Evolutionary conservation across 2,113 vertebrate genomes (phyloP), one percentile per base, ranked within the genome.

Genomic region (Ctenodactylus gundi): DNA sequence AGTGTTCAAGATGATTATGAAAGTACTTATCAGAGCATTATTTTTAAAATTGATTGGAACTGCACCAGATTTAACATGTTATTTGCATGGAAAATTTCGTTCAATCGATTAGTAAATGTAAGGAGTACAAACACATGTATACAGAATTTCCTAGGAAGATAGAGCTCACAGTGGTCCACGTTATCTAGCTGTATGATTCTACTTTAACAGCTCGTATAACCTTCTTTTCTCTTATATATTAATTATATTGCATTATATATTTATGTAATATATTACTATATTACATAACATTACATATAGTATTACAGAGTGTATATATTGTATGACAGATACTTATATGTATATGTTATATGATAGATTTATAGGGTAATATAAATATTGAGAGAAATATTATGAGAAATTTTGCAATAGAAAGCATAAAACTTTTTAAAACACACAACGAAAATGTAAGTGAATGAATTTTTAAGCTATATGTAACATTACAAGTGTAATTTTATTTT

Each of bases 101-200:
- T 65, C 34, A 13, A 0, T 67, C 81, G 29, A 6, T 6, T 80
- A 44, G 25, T 36, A 46, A 91, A 39, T 36, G 11, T 36, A n/a
- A 34, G 5, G 17, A 58, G 18, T 1, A 11, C 36, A 44, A 41
- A 0, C 1, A 41, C 10, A 44, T 9, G n/a, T n/a, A n/a, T n/a
- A n/a, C n/a, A n/a, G n/a, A n/a, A n/a, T n/a, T n/a, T n/a, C n/a
- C n/a, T n/a, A n/a, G n/a, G n/a, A n/a, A n/a, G n/a, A n/a, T n/a
- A n/a, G n/a, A n/a, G n/a, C n/a, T n/a, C n/a, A n/a, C n/a, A n/a
- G n/a, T n/a, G n/a, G n/a, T n/a, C n/a, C n/a, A n/a, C n/a, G n/a
- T n/a, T n/a, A n/a, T n/a, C 20, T 72, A n/a, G 6, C 44, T 39
- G 0, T 62, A 21, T 36, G 27, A 27, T 41, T 20, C 1, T 25